These are phyloP conservation scores for Cephalopachus bancanus DNA, from an alignment of 2,797 vertebrate genomes.

Conservation along the genomic window DNA sequence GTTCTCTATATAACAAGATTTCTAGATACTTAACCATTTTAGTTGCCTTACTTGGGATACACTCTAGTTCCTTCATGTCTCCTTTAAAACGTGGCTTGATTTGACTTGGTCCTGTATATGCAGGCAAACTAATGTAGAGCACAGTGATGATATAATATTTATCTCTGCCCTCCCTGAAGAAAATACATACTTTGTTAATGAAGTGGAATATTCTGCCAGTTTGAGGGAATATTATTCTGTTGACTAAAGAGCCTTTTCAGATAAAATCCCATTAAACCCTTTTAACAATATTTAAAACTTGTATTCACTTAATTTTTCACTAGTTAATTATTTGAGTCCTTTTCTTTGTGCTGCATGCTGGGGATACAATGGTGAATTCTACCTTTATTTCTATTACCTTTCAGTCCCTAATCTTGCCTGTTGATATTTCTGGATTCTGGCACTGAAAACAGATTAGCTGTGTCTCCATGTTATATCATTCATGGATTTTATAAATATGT, in stretches of 20 bases:
- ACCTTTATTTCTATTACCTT: conserved; percentile 12
- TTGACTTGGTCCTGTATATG: neutral
- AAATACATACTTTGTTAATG: neutral
- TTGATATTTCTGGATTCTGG: conserved; percentile 35
- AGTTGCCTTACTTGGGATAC: conserved; percentile 14
- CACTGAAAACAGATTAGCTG: conserved; percentile 38
- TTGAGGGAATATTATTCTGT: conserved; percentile 47
- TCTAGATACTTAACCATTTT: conserved; percentile 27
- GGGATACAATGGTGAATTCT: neutral
- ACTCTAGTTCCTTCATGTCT: conserved; percentile 1
- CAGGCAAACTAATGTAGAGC: neutral
- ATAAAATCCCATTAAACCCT: neutral
- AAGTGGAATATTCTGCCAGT: conserved; percentile 7
- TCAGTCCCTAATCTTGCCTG: neutral
- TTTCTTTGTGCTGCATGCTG: neutral
- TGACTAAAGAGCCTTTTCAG: conserved; percentile 31
- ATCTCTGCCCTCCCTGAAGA: neutral
- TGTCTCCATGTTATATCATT: neutral
- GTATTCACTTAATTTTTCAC: conserved; percentile 27
- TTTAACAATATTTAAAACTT: conserved; percentile 20
- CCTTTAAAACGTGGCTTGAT: neutral
- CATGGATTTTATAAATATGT: conserved; percentile 4
- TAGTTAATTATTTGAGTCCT: neutral
- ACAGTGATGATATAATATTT: conserved; percentile 17
- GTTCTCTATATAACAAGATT: conserved; percentile 19